phyloP scores from a whole-genome alignment of 2,113 vertebrate genomes.

The Oreochromis tanganicae region DNA sequence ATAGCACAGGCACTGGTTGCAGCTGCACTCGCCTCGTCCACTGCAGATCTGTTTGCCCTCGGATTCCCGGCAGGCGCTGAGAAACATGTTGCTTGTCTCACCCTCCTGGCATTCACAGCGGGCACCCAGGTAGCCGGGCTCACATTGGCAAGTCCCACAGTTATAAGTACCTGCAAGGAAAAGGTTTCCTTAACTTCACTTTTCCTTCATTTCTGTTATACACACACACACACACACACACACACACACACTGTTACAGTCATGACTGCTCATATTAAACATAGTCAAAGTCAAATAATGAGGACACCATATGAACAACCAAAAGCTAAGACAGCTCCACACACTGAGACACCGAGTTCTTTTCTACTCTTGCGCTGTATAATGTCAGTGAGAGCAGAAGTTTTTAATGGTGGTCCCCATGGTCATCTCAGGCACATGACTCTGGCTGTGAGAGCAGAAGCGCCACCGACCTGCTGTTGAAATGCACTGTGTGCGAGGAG shows the following conservation, averaged over 20 bases:
- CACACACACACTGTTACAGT: neutral
- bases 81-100: constrained; percentile 69
- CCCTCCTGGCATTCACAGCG: constrained; percentile 91
- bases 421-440: neutral
- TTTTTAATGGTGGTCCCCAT: neutral
- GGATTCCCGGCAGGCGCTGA: constrained; percentile 82
- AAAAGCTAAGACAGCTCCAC: neutral
- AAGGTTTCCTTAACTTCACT: neutral
- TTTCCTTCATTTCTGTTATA: neutral
- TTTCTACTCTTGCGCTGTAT: neutral
- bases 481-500: neutral
- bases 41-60: constrained; percentile 92
- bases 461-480: neutral
- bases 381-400: neutral
- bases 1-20: constrained; percentile 92
- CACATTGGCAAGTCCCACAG: constrained; percentile 85
- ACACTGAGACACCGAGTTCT: neutral
- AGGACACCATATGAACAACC: neutral
- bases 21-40: constrained; percentile 91
- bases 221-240: neutral
- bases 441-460: neutral
- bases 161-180: constrained; percentile 64
- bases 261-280: neutral
- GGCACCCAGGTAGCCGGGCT: constrained; percentile 83
- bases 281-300: neutral